Percentiles rank a stretch among this genome's conserved stretches.
These are phyloP conservation scores for Quadriops clusia DNA, from an alignment of 2,888 invertebrate species.

Conservation along the genomic window DNA sequence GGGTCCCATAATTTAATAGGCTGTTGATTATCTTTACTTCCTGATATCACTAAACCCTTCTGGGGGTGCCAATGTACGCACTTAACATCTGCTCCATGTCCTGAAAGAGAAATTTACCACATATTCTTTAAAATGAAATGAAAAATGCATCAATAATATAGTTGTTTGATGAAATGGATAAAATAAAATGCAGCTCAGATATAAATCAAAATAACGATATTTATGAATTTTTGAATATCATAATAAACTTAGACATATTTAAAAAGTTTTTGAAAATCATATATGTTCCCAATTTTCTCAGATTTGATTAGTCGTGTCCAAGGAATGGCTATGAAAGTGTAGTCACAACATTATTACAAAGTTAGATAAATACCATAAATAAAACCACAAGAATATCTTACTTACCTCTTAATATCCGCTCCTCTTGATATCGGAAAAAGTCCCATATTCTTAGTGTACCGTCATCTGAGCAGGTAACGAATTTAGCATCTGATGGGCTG, in stretches of 20 bases:
- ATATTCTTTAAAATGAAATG: not conserved
- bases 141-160: constrained; percentile 1
- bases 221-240: too few species aligned
- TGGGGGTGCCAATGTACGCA: constrained; percentile 99
- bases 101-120: constrained; percentile 38
- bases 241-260: too few species aligned
- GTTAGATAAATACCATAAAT: too few species aligned
- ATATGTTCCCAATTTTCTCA: too few species aligned
- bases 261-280: too few species aligned
- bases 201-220: too few species aligned
- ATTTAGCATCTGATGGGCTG: constrained; percentile 96
- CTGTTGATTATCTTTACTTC: constrained; percentile 98
- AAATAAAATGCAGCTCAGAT: constrained; percentile 2
- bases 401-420: constrained; percentile 75
- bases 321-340: too few species aligned
- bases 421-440: constrained; percentile 93
- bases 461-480: constrained; percentile 98
- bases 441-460: constrained; percentile 98
- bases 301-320: too few species aligned
- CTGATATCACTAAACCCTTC: constrained; percentile 92
- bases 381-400: constrained; percentile 11
- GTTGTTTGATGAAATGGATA: not conserved
- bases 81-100: constrained; percentile 97
- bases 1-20: constrained; percentile 99
- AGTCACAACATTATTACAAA: too few species aligned